Evolutionary conservation across 2,888 invertebrate species (phyloP).

Genomic region (Apotomis capreana): DNA sequence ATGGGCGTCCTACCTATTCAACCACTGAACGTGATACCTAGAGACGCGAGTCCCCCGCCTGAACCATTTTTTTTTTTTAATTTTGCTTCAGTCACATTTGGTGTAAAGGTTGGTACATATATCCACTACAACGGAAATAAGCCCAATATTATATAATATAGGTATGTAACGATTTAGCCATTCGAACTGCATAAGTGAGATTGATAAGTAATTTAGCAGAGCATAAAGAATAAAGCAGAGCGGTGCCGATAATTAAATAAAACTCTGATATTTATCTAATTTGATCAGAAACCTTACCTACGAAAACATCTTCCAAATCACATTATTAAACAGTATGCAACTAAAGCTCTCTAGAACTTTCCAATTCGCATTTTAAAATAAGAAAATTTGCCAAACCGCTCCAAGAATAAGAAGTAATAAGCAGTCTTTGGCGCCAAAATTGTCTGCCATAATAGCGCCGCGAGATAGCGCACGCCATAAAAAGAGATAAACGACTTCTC

Average conservation of each 20-base stretch:
- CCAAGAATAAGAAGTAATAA: slow-evolving; percentile 82
- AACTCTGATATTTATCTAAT: not conserved
- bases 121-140: no score
- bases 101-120: no score
- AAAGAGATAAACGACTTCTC: slow-evolving; percentile 83
- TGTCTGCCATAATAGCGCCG: slow-evolving; percentile 82
- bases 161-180: no score
- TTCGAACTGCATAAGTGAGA: no score
- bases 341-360: slow-evolving; percentile 21
- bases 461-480: slow-evolving; percentile 82
- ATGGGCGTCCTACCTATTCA: no score
- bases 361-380: slow-evolving; percentile 48
- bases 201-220: no score
- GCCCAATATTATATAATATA: no score
- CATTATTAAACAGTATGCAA: slow-evolving; percentile 21
- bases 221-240: no score
- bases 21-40: no score
- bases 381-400: slow-evolving; percentile 65
- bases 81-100: no score
- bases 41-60: no score
- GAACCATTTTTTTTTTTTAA: no score
- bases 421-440: slow-evolving; percentile 84
- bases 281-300: not conserved
- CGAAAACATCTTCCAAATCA: not conserved
- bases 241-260: not conserved